Percentiles rank a stretch among this genome's conserved stretches.
These are phyloP conservation scores for Coelinius sp. DNA, from an alignment of 2,888 invertebrate genomes.

Conservation along the genomic window DNA sequence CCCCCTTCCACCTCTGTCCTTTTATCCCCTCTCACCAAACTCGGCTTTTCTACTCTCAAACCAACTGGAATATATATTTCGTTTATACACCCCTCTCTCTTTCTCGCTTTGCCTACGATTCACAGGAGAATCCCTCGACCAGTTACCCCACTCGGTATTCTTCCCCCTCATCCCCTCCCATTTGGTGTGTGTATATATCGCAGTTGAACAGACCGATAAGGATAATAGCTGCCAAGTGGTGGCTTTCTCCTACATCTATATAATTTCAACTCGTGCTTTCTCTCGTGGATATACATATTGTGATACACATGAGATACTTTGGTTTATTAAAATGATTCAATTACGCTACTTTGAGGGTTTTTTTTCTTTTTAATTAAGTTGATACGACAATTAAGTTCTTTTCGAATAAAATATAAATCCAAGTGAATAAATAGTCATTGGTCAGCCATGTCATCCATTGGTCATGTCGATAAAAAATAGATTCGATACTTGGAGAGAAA, in stretches of 20 bases:
- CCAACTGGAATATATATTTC: slow-evolving; percentile 35
- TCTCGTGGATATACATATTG: not conserved
- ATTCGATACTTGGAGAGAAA: slow-evolving; percentile 1
- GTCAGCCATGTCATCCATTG: too few species aligned
- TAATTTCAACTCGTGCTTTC: slow-evolving; percentile 14
- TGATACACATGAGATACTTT: not conserved
- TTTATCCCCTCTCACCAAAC: not conserved
- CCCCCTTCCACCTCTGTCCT: not conserved
- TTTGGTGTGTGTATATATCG: slow-evolving; percentile 16
- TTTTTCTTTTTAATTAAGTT: too few species aligned
- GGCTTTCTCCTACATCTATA: slow-evolving; percentile 46
- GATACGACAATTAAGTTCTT: not conserved
- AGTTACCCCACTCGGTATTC: slow-evolving; percentile 21
- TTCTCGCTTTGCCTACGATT: not conserved
- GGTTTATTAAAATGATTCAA: not conserved
- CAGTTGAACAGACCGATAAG: slow-evolving; percentile 48
- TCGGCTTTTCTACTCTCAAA: slow-evolving; percentile 35
- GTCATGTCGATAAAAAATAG: not conserved
- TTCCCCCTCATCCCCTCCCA: not conserved
- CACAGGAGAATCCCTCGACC: not conserved
- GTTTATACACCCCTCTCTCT: slow-evolving; percentile 10
- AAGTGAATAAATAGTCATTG: not conserved
- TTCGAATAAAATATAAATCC: not conserved
- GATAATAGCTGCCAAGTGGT: slow-evolving; percentile 58
- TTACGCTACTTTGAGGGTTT: not conserved